These are phyloP conservation scores for Lasiurus borealis DNA, from an alignment of 2,113 vertebrate species.

Conservation along the genomic window DNA sequence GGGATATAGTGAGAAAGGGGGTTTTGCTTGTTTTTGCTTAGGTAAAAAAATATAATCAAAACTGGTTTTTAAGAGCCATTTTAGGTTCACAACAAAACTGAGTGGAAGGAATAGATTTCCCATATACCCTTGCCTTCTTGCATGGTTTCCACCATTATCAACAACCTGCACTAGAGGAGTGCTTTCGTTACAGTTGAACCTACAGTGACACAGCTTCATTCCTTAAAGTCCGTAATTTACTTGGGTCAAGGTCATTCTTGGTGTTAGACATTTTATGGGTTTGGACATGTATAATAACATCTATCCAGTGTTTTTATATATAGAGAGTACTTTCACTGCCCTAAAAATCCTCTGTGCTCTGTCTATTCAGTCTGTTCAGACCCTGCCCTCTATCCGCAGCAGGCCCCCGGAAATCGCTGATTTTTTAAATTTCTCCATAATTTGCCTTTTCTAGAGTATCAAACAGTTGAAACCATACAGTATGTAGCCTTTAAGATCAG, in stretches of 20 bases:
- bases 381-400: neutral
- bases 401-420: neutral
- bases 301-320: neutral
- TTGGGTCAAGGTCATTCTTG: neutral
- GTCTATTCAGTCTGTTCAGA: neutral
- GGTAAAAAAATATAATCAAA: neutral
- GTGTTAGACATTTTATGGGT: neutral
- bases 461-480: neutral
- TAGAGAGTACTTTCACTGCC: neutral
- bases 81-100: neutral
- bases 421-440: neutral
- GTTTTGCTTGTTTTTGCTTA: neutral
- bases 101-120: neutral
- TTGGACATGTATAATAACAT: neutral
- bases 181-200: neutral
- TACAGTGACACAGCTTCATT: neutral
- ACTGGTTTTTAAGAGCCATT: neutral
- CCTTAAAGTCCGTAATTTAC: too few relatives aligned
- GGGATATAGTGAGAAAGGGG: neutral
- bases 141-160: too few relatives aligned
- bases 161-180: rapidly evolving
- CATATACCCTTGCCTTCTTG: neutral
- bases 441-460: neutral
- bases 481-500: neutral
- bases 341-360: neutral